Evolutionary conservation across 2,888 invertebrate genomes (phyloP).

Genomic region (Malacosoma neustria): DNA sequence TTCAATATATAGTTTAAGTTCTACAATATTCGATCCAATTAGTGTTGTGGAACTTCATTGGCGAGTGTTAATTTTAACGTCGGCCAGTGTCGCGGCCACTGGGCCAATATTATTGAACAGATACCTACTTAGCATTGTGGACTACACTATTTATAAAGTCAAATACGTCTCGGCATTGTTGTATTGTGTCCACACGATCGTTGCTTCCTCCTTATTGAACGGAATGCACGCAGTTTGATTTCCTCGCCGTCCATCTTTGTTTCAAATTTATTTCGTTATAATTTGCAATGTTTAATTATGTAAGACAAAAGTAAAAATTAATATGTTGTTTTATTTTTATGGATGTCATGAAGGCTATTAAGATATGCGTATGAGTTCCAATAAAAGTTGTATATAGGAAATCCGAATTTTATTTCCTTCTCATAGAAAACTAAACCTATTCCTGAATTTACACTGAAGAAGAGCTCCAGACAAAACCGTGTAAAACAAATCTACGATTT

Average conservation of each 20-base stretch:
- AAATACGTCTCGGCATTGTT: conserved; percentile 62
- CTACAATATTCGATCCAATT: not conserved
- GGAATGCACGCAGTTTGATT: conserved; percentile 39
- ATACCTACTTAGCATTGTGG: conserved; percentile 32
- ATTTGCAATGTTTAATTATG: too few species aligned
- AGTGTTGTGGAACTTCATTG: not conserved
- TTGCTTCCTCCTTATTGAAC: conserved; percentile 52
- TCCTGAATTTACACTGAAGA: too few species aligned
- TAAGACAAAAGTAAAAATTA: too few species aligned
- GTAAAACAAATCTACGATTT: too few species aligned
- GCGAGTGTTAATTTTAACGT: conserved; percentile 12
- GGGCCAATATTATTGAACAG: conserved; percentile 23
- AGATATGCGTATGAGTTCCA: too few species aligned
- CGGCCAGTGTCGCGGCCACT: conserved; percentile 9
- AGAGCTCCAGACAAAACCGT: too few species aligned
- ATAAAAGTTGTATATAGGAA: too few species aligned
- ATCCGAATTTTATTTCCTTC: too few species aligned
- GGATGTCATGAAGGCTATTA: too few species aligned
- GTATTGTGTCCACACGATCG: conserved; percentile 49
- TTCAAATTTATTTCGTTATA: conserved; percentile 15
- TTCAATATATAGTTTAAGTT: too few species aligned
- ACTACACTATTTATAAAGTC: conserved; percentile 66
- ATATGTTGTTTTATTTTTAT: too few species aligned
- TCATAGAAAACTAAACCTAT: too few species aligned
- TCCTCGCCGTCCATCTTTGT: conserved; percentile 36